A percentile compares a stretch with the other conserved stretches of the same genome.
Evolutionary conservation across 2,797 vertebrate species (phyloP).

Genomic region (Hybognathus amarus): DNA sequence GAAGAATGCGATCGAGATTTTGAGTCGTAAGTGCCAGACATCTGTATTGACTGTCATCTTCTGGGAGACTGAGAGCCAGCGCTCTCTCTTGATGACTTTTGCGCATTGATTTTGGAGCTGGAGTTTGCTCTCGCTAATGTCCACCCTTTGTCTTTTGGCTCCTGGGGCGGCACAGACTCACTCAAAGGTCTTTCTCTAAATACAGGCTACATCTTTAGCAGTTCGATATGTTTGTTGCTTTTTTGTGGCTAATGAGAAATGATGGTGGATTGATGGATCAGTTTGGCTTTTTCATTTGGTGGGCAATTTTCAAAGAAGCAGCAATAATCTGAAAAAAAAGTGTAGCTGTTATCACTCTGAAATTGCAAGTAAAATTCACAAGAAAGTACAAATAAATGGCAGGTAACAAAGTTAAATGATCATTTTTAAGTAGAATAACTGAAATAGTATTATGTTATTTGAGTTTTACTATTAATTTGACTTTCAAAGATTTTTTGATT

Average conservation of each 20-base stretch:
- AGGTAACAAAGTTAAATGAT: not conserved
- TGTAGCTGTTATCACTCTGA: not conserved
- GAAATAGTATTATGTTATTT: not conserved
- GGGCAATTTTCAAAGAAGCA: not conserved
- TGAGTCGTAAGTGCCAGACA: conserved; percentile 27
- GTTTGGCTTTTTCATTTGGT: not conserved
- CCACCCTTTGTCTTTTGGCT: conserved; percentile 17
- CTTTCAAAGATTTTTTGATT: not conserved
- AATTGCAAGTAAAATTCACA: not conserved
- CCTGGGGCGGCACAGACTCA: conserved; percentile 22
- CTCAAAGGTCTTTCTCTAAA: conserved; percentile 15
- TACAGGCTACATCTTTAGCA: conserved; percentile 12
- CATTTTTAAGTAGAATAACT: not conserved
- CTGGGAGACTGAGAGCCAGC: conserved; percentile 2
- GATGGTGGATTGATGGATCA: not conserved
- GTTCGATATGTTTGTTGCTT: not conserved
- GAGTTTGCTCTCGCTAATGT: conserved; percentile 22
- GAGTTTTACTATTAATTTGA: not conserved
- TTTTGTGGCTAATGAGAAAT: conserved; percentile 9
- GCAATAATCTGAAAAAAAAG: not conserved
- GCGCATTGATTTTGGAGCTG: conserved; percentile 40
- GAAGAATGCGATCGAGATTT: conserved; percentile 39
- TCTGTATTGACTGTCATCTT: conserved; percentile 36
- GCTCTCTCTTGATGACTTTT: conserved; percentile 36
- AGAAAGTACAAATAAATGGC: not conserved